Percentiles rank a stretch among this genome's conserved stretches.
These are phyloP conservation scores for Xiphophorus couchianus DNA, from an alignment of 2,113 vertebrate genomes.

Conservation along the genomic window DNA sequence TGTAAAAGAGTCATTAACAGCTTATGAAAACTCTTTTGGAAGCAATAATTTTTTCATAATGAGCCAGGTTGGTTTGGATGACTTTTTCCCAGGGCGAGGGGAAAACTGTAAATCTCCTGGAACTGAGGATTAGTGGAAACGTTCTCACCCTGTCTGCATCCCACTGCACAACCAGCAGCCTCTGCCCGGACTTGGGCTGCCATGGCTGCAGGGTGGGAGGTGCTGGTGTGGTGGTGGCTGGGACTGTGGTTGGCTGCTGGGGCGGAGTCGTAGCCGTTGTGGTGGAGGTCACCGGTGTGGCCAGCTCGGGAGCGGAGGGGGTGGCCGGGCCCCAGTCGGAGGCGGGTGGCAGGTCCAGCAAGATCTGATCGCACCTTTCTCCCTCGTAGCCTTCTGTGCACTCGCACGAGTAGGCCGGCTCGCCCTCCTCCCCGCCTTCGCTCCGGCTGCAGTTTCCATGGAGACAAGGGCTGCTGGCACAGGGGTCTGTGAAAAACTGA, in stretches of 20 bases:
- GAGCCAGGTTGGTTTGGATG: background rate
- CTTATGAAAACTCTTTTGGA: background rate
- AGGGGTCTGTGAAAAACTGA: constrained; percentile 91
- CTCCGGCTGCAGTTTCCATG: constrained; percentile 94
- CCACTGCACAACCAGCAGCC: constrained; percentile 89
- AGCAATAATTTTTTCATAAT: background rate
- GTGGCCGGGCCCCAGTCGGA: constrained; percentile 76
- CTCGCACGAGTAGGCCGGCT: constrained; percentile 84
- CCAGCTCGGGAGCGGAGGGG: constrained; percentile 64
- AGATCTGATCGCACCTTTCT: constrained; percentile 82
- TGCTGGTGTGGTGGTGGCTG: constrained; percentile 74
- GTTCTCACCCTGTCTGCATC: constrained; percentile 90
- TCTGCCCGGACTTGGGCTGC: constrained; percentile 91
- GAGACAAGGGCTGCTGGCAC: constrained; percentile 93
- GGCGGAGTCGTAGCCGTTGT: constrained; percentile 81
- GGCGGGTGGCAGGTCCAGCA: constrained; percentile 61
- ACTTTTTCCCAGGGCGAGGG: background rate
- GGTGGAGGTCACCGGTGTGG: constrained; percentile 72
- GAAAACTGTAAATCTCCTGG: background rate
- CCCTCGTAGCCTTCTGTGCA: constrained; percentile 89
- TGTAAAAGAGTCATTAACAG: background rate
- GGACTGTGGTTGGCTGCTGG: constrained; percentile 75
- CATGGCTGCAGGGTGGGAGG: constrained; percentile 84
- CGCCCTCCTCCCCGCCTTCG: constrained; percentile 41
- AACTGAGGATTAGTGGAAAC: background rate